Evolutionary conservation across 2,797 vertebrate species (phyloP).

Genomic region (Decapterus maruadsi): DNA sequence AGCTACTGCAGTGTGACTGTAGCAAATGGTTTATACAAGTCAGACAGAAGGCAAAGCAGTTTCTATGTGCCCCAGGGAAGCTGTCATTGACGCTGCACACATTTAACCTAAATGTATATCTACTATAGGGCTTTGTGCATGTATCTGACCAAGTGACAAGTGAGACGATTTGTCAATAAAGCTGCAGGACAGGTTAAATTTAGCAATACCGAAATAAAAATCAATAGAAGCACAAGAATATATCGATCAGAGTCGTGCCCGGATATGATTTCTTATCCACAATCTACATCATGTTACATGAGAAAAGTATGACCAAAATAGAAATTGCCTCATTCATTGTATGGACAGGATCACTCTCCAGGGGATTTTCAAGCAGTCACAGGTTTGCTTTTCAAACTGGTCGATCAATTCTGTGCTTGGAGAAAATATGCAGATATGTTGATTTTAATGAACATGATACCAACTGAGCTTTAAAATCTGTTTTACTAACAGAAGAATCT

Average conservation of each 20-base stretch:
- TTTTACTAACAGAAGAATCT: conserved; percentile 1
- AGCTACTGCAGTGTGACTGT: conserved; percentile 24
- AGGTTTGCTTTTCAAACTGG: conserved; percentile 38
- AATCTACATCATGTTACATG: conserved; percentile 49
- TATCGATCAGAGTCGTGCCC: conserved; percentile 43
- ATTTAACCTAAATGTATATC: conserved; percentile 10
- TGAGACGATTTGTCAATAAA: conserved; percentile 14
- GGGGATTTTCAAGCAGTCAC: conserved; percentile 16
- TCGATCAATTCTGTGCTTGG: conserved; percentile 25
- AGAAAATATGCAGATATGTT: conserved; percentile 31
- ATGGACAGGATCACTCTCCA: conserved; percentile 4
- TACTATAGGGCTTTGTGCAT: not conserved
- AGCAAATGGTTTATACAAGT: conserved; percentile 14
- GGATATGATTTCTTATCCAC: conserved; percentile 47
- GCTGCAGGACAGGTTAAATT: conserved; percentile 23
- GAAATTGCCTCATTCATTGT: conserved; percentile 62
- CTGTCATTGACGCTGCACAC: conserved; percentile 2
- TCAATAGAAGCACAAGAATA: conserved; percentile 33
- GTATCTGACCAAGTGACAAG: conserved; percentile 23
- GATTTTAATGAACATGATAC: not conserved
- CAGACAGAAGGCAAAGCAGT: not conserved
- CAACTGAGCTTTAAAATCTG: conserved; percentile 14
- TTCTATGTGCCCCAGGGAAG: not conserved
- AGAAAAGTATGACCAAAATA: conserved; percentile 59
- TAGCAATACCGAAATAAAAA: conserved; percentile 28